Percentiles rank a stretch among this genome's conserved stretches.
phyloP scores from a whole-genome alignment of 1,140 invertebrate genomes.

The Zaprionus davidi region DNA sequence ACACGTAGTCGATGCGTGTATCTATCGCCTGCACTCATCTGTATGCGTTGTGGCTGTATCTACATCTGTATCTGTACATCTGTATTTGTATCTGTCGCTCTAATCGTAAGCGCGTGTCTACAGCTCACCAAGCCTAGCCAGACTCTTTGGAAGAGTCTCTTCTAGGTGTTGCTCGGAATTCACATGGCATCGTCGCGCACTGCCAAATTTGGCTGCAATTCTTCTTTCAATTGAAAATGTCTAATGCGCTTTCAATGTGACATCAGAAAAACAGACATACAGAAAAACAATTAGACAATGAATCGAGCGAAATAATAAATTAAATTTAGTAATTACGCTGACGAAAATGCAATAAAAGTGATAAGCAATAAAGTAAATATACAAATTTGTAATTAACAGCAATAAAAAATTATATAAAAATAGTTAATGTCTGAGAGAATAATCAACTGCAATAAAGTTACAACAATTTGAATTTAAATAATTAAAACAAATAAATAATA shows the following conservation, averaged over 20 bases:
- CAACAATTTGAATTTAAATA: neutral
- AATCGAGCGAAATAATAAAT: slow-evolving; percentile 31
- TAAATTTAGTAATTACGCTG: slow-evolving; percentile 36
- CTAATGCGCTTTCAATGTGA: slow-evolving; percentile 45
- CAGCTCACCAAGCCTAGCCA: slow-evolving; percentile 21
- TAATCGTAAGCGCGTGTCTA: slow-evolving; percentile 64
- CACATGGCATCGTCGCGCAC: slow-evolving; percentile 22
- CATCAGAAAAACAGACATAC: slow-evolving; percentile 22
- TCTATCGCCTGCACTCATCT: slow-evolving; percentile 3
- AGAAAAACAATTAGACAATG: slow-evolving; percentile 50
- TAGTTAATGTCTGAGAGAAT: neutral
- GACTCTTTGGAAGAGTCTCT: slow-evolving; percentile 28
- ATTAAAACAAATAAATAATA: neutral
- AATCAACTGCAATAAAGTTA: slow-evolving; percentile 1
- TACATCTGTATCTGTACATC: slow-evolving; percentile 12
- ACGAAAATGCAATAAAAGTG: slow-evolving; percentile 13
- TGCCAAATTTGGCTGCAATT: slow-evolving; percentile 69
- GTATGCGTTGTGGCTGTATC: slow-evolving; percentile 13
- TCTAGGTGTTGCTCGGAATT: slow-evolving; percentile 26
- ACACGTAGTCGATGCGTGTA: slow-evolving; percentile 47
- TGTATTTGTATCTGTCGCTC: slow-evolving; percentile 37
- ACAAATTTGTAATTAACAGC: slow-evolving; percentile 4
- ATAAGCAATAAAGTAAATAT: slow-evolving; percentile 4
- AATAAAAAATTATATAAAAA: slow-evolving; percentile 14
- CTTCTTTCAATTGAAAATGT: slow-evolving; percentile 62